Conservation (phyloP, 2,113 vertebrate genomes). For the Scalopus aquaticus region DNA sequence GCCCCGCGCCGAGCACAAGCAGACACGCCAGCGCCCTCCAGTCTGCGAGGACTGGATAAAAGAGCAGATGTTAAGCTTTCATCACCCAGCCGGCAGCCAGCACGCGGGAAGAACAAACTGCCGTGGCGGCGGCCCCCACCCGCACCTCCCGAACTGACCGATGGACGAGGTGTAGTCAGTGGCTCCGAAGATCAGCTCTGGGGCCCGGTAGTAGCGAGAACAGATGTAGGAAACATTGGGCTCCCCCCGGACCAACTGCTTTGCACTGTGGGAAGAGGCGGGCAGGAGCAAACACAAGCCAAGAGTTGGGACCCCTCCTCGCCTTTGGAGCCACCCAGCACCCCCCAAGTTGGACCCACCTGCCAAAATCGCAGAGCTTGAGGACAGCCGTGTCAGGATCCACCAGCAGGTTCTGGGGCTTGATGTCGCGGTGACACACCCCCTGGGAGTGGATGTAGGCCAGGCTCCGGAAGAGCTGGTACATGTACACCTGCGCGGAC, state of each 20-base stretch:
- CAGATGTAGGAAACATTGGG: slow-evolving; percentile 98
- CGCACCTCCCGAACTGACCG: slow-evolving; percentile 67
- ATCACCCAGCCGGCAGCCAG: not conserved
- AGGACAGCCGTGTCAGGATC: slow-evolving; percentile 95
- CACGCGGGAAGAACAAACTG: not conserved
- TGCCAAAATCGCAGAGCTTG: slow-evolving; percentile 96
- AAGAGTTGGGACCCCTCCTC: not conserved
- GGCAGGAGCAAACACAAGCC: not conserved
- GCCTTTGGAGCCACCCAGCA: not conserved
- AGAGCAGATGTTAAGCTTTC: not conserved
- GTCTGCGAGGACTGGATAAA: not conserved
- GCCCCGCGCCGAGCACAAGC: not conserved
- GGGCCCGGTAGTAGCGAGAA: slow-evolving; percentile 96
- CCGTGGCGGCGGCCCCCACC: not conserved
- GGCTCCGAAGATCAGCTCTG: slow-evolving; percentile 96
- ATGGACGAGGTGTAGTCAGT: slow-evolving; percentile 96
- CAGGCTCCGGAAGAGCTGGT: slow-evolving; percentile 96
- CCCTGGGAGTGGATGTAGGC: slow-evolving; percentile 98
- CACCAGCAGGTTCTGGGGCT: slow-evolving; percentile 95
- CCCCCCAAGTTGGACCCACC: slow-evolving; percentile 80
- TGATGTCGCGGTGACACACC: slow-evolving; percentile 96
- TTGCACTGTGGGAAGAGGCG: slow-evolving; percentile 86
- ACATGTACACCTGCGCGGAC: slow-evolving; percentile 93
- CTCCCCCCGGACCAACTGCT: slow-evolving; percentile 94
- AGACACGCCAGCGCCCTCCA: not conserved